phyloP scores from a whole-genome alignment of 2,888 invertebrate genomes.

The Coelopa pilipes region DNA sequence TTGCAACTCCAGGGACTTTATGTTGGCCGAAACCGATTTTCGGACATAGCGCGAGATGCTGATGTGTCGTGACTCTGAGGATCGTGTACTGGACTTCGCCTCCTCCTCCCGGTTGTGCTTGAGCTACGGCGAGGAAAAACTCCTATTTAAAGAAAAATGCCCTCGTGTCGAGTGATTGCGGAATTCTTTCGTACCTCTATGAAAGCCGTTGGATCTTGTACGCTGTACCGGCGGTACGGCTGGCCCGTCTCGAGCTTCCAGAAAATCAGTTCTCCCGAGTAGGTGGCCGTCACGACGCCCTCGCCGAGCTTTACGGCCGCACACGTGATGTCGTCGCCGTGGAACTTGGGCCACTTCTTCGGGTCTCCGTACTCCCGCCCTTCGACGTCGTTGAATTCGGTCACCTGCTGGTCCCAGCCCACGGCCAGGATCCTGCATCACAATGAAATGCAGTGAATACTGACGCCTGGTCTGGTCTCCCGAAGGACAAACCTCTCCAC shows the following conservation, averaged over 20 bases:
- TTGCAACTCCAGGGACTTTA: conserved; percentile 37
- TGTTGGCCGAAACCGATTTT: conserved; percentile 48
- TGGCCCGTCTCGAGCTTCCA: conserved; percentile 87
- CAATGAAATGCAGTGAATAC: too few relatives aligned
- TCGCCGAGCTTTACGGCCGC: conserved; percentile 75
- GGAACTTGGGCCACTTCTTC: conserved; percentile 78
- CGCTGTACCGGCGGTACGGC: conserved; percentile 70
- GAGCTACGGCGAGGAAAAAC: conserved; percentile 38
- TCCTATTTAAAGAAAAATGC: neutral
- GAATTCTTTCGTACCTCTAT: conserved; percentile 51
- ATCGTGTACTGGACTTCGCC: neutral
- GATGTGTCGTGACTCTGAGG: conserved; percentile 39
- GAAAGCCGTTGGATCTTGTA: conserved; percentile 63
- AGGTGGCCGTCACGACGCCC: conserved; percentile 77
- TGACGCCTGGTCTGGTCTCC: too few relatives aligned
- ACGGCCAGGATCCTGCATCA: conserved; percentile 76
- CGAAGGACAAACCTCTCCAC: conserved; percentile 68
- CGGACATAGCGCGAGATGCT: conserved; percentile 49
- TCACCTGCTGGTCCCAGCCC: conserved; percentile 82
- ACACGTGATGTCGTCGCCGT: conserved; percentile 80
- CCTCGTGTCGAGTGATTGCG: neutral
- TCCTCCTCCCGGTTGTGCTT: conserved; percentile 47
- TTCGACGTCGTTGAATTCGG: conserved; percentile 73
- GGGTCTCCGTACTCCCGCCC: conserved; percentile 70
- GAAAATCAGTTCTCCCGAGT: conserved; percentile 82